Base-by-base conservation (phyloP, 2,113 vertebrate genomes). In the Hemicordylus capensis region DNA sequence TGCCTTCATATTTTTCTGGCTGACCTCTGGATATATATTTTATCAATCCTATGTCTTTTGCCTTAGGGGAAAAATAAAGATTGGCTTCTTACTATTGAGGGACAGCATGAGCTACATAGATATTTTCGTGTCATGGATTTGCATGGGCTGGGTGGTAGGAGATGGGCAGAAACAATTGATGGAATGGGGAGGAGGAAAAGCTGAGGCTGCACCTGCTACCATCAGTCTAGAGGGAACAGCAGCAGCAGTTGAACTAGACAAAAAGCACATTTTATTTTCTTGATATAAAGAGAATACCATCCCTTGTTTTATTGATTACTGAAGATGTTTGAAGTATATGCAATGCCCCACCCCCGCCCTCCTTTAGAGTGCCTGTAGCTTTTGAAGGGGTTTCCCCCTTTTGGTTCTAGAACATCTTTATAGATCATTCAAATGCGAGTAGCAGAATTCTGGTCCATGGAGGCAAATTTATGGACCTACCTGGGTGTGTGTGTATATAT, bases 191-290 rank as follows among this genome's bases (percentile, higher is more conserved):
- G 79, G 89, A 87, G 89, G 64, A 58, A 78, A 58, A 59, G 80
- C 59, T 76, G 44, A 76, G 79, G 4, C 73, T 39, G 63, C 95
- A 97, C 94, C 95, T 96, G 96, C 94, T 95, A 56, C 93, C 20
- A 31, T 95, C 95, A 82, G 64, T 97, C 96, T 95, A 70, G 26
- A 48, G 66, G 86, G 85, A 93, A 3, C 77, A 82, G 81, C 51
- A 39, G 59, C 4, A 42, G 89, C 85, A 77, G 48, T 58, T 66
- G 66, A 22, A 70, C 37, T 70, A 93, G 88, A 96, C 92, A 92
- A 94, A 93, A 92, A 90, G 66, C 89, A 4, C 75, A 0, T 51
- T 91, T 92, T 74, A 75, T 89, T 84, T 86, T 70, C 39, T 54
- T 80, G 1, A 88, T 80, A 10, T 0, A 89, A 89, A 91, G 79